Evolutionary conservation across 2,113 vertebrate species (phyloP).

Genomic region (Ameiurus melas): DNA sequence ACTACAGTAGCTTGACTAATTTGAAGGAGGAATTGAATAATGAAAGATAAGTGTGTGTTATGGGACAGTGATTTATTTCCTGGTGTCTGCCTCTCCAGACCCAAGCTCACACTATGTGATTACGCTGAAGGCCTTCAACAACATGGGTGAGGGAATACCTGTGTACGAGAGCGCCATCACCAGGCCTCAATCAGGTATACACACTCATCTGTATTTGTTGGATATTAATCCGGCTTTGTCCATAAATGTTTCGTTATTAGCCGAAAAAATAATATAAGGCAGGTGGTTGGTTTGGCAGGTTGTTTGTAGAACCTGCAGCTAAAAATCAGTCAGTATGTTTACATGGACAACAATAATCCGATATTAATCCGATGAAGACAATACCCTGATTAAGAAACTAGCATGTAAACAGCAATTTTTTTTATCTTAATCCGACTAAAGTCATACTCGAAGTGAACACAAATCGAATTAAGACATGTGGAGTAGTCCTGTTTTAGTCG

Average conservation of each 20-base stretch:
- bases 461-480: too few species aligned
- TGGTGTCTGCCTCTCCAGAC: constrained; percentile 69
- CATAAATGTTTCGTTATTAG: neutral
- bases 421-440: too few species aligned
- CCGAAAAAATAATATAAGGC: neutral
- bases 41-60: constrained; percentile 51
- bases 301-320: neutral
- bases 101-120: constrained; percentile 97
- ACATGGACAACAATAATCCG: too few species aligned
- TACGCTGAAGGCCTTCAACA: constrained; percentile 95
- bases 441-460: too few species aligned
- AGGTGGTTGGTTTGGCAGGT: neutral
- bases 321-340: too few species aligned
- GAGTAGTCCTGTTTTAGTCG: too few species aligned
- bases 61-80: constrained; percentile 53
- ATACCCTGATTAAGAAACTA: too few species aligned
- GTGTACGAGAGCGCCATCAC: constrained; percentile 97
- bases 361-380: too few species aligned
- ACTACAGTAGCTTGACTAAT: neutral
- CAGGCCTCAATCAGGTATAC: constrained; percentile 89
- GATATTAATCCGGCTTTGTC: neutral
- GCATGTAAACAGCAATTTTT: too few species aligned
- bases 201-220: neutral
- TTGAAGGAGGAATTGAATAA: constrained; percentile 12
- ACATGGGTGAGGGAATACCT: constrained; percentile 93